Evolutionary conservation across 1,140 invertebrate species (phyloP), one percentile per base, ranked within the genome.

Genomic region (Steinernema feltiae): DNA sequence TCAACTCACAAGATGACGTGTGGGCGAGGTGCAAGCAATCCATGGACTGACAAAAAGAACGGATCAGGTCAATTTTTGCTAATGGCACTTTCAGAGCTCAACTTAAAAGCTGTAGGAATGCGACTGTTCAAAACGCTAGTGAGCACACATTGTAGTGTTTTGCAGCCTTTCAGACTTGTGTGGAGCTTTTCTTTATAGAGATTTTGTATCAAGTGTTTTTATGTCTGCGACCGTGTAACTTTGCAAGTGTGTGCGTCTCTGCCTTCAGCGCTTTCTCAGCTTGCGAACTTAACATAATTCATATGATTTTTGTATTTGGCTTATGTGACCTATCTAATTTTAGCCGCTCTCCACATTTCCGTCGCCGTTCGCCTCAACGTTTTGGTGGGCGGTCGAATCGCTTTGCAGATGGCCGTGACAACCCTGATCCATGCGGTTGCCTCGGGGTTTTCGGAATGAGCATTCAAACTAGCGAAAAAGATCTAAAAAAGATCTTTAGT

Each of bases 381-480:
- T 7, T 46, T 7, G 0, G 46, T 24, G 15, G 15, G 7, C 15
- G 53, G 3, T 7, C 7, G 3, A 21, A 21, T 63, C 53, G 53
- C 24, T 63, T 12, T 63, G 53, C 7, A n/a, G 74, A 75, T 75
- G 74, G 74, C n/a, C 75, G 75, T 21, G 76, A 77, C 31, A 72
- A 77, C 48, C 75, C 76, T 1, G 29, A 30, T 1, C 76, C 76
- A 30, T 35, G 69, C 32, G 41, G 48, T 29, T 78, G 77, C 77
- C 72, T 78, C 15, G 73, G 73, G 24, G 41, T 76, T n/a, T 79
- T 79, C 53, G 78, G 79, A 24, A 35, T 76, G 76, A 75, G 18
- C 74, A 76, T 79, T 48, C 41, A 72, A n/a, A 79, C 75, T 29
- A 69, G 41, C 35, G 78, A 79, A 18, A 32, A 12, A 1, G 76